Conservation (phyloP, 2,888 invertebrate genomes). For the Shargacucullia verbasci region DNA sequence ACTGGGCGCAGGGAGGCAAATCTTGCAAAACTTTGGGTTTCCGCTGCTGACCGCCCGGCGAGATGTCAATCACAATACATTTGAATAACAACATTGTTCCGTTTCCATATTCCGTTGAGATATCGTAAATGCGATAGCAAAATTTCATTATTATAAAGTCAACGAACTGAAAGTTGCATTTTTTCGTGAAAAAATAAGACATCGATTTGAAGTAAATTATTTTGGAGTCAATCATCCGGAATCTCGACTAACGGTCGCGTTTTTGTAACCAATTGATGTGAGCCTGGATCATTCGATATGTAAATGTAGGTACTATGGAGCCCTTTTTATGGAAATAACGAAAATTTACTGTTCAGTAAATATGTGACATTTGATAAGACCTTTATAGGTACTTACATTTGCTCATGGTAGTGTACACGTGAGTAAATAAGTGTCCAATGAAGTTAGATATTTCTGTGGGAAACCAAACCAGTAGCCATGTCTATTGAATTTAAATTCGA, state of each 20-base stretch:
- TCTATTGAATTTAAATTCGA: constrained; percentile 28
- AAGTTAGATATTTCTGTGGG: constrained; percentile 34
- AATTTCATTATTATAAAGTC: constrained; percentile 78
- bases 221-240: constrained; percentile 75
- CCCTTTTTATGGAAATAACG: constrained; percentile 40
- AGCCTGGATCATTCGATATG: constrained; percentile 49
- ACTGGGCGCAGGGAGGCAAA: constrained; percentile 58
- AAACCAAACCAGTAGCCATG: constrained; percentile 34
- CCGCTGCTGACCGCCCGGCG: constrained; percentile 82
- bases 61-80: constrained; percentile 87
- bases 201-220: constrained; percentile 64
- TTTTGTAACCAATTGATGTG: constrained; percentile 62
- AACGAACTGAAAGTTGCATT: constrained; percentile 77
- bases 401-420: constrained; percentile 15
- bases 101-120: constrained; percentile 81
- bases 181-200: constrained; percentile 74
- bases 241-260: constrained; percentile 78
- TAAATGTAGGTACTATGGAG: constrained; percentile 51
- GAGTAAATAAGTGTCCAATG: constrained; percentile 23
- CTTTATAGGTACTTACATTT: constrained; percentile 38
- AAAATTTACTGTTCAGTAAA: constrained; percentile 51
- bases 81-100: constrained; percentile 85
- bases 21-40: constrained; percentile 60
- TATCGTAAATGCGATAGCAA: constrained; percentile 75
- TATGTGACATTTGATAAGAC: constrained; percentile 56